Evolutionary conservation across 2,797 vertebrate genomes (phyloP).

Genomic region (Cichlasoma orientale): DNA sequence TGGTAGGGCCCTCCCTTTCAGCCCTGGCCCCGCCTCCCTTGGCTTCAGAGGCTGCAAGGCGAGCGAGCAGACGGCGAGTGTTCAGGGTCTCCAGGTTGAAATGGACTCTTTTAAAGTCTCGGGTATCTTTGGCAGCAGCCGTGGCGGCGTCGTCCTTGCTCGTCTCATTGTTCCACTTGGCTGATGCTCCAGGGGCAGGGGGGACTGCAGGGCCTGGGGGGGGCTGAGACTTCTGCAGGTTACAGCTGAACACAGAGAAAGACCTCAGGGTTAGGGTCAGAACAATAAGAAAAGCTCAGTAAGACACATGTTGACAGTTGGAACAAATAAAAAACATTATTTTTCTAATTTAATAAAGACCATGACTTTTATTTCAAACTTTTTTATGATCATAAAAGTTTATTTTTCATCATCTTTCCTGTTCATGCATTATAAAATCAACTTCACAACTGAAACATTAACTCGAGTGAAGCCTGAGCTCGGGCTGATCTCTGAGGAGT

Average conservation of each 20-base stretch:
- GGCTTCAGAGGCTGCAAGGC: conserved; percentile 1
- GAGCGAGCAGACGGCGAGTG: conserved; percentile 73
- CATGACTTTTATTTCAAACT: too few species aligned
- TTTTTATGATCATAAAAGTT: neutral
- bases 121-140: conserved; percentile 52
- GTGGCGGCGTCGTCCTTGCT: conserved; percentile 21
- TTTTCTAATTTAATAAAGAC: too few species aligned
- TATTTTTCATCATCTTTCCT: neutral
- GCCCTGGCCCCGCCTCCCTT: neutral
- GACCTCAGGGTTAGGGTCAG: neutral
- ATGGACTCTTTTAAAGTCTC: conserved; percentile 78
- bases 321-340: too few species aligned
- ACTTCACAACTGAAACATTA: neutral
- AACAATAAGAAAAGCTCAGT: neutral
- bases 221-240: conserved; percentile 53
- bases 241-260: conserved; percentile 62
- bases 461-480: neutral
- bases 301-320: neutral
- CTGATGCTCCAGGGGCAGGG: conserved; percentile 36
- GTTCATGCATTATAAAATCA: neutral
- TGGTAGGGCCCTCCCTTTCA: neutral
- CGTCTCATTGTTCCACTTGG: conserved; percentile 77
- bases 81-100: conserved; percentile 84
- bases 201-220: conserved; percentile 18
- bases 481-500: neutral